Evolutionary conservation across 2,888 invertebrate genomes (phyloP), one percentile per base, ranked within the genome.

Genomic region (Alloscopus bannaensis): DNA sequence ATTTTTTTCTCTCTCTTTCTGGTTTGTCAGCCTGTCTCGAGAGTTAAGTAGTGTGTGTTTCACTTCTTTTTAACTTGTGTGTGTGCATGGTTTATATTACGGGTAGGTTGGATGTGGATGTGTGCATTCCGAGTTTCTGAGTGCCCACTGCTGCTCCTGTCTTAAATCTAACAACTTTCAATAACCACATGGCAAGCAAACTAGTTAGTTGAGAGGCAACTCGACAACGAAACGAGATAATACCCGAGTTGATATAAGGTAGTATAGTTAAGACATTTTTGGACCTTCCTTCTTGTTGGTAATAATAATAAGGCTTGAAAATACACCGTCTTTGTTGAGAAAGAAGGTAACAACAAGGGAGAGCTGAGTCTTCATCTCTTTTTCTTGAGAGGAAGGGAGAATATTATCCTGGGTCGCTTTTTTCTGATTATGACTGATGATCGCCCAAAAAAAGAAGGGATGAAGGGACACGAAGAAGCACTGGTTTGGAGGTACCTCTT

Each of bases 271-370:
- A 18, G 47, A 62, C 28, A n/a, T n/a, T n/a, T n/a, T n/a, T n/a
- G 55, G 45, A n/a, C 77, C 77, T 69, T 62, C 70, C 70, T 70
- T 65, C 77, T 77, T 76, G 68, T 76, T 76, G 76, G 69, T 77
- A 70, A 64, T 70, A 77, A 77, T 77, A 77, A 77, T 77, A 69
- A 70, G 77, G 77, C 77, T 77, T 77, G 77, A 77, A 77, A 77
- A 77, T 57, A 70, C 62, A 24, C 60, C 29, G 73, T 57, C 40
- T 68, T 66, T 60, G 64, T 70, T 64, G 52, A 29, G n/a, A n/a
- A 66, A 8, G 40, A 70, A 69, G 70, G 77, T 76, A 77, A 77
- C 77, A 62, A 70, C 64, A 57, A 57, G 31, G 47, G 24, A 42
- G 52, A 64, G 28, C 13, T 26, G 29, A 59, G 11, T 29, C 50